Evolutionary conservation across 2,888 invertebrate species (phyloP).

Genomic region (Marronus borbonicus): DNA sequence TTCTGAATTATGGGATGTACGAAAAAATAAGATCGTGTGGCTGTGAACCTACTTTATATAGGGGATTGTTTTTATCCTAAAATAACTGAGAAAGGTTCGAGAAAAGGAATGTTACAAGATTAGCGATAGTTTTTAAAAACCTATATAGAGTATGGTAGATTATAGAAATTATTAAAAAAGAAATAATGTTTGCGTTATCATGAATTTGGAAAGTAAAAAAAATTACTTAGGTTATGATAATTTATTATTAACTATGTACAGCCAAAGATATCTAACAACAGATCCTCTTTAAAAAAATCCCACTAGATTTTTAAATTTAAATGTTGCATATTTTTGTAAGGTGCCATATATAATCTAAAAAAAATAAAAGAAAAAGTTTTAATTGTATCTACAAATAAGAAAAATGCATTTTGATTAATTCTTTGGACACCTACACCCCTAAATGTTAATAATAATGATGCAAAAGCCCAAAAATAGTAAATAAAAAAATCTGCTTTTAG

Average conservation of each 20-base stretch:
- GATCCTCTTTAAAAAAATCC: no score
- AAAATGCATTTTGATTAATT: no score
- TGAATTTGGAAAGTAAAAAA: background rate
- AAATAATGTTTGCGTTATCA: conserved; percentile 22
- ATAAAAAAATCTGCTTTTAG: background rate
- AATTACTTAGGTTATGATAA: conserved; percentile 25
- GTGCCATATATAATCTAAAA: no score
- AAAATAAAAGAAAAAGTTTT: no score
- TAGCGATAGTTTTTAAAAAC: conserved; percentile 26
- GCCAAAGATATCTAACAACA: background rate
- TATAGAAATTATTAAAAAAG: conserved; percentile 29
- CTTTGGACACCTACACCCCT: no score
- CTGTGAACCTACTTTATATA: conserved; percentile 46
- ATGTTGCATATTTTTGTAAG: no score
- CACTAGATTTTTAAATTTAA: no score
- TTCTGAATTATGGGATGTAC: conserved; percentile 19
- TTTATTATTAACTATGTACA: background rate
- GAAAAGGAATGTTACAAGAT: background rate
- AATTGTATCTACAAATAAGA: no score
- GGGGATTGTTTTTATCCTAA: conserved; percentile 17
- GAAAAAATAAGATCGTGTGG: conserved; percentile 30
- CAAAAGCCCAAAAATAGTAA: background rate
- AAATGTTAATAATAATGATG: no score
- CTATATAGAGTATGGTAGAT: conserved; percentile 44
- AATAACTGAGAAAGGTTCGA: background rate